Evolutionary conservation across 2,888 invertebrate genomes (phyloP).

Genomic region (Malacosoma neustria): DNA sequence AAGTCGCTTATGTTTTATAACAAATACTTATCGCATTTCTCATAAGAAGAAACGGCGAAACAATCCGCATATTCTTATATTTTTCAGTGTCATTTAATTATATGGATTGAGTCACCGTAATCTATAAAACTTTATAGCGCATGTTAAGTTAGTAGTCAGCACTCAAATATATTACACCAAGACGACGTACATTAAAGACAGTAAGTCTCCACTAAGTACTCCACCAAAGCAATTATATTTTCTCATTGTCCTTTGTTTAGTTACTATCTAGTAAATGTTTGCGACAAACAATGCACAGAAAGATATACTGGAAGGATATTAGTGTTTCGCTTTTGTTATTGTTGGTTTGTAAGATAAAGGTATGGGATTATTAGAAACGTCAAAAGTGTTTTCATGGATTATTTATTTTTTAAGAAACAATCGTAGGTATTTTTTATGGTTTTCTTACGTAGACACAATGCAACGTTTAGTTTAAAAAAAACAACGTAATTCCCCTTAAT

Average conservation of each 20-base stretch:
- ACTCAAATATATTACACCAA: neutral
- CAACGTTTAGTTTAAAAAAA: no score
- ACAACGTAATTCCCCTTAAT: no score
- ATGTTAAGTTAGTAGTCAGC: neutral
- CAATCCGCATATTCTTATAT: no score
- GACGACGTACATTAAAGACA: neutral
- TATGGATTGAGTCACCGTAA: no score
- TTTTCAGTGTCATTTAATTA: no score
- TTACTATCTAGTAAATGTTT: conserved; percentile 18
- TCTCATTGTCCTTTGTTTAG: conserved; percentile 38
- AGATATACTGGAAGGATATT: neutral
- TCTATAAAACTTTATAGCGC: no score
- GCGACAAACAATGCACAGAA: neutral
- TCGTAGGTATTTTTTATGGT: neutral
- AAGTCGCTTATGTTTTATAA: no score
- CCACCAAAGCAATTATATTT: conserved; percentile 32
- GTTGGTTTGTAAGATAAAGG: neutral
- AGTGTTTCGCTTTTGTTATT: neutral
- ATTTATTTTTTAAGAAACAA: neutral
- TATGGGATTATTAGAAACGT: neutral
- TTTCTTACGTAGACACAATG: no score
- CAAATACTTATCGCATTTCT: no score
- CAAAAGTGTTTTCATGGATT: neutral
- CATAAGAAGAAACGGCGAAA: no score
- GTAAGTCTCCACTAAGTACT: neutral